These are phyloP conservation scores for Pomatostomus ruficeps DNA, from an alignment of 2,113 vertebrate species.

Conservation along the genomic window DNA sequence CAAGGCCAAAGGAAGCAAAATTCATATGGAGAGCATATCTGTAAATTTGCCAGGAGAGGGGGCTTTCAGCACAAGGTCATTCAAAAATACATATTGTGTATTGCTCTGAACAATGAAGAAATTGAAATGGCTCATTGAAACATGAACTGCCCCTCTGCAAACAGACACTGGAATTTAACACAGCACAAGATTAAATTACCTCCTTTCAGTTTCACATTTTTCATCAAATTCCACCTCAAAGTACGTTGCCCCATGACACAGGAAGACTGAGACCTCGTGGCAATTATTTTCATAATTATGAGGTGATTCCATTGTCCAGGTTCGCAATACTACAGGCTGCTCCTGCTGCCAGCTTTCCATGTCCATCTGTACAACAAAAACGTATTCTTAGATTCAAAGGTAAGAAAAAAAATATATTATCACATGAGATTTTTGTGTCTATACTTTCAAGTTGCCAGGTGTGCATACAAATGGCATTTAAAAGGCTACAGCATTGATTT, in stretches of 20 bases:
- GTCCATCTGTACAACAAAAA: slow-evolving; percentile 72
- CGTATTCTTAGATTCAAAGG: background rate
- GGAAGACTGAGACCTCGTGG: slow-evolving; percentile 88
- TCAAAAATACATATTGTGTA: background rate
- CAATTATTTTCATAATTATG: slow-evolving; percentile 97
- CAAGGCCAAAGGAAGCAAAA: background rate
- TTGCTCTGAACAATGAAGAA: background rate
- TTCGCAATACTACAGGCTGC: slow-evolving; percentile 88
- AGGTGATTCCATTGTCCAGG: slow-evolving; percentile 90
- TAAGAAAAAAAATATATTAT: background rate
- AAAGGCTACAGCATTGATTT: background rate
- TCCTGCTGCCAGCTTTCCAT: slow-evolving; percentile 88
- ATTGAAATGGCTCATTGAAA: background rate
- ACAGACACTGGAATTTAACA: background rate
- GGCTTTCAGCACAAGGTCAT: background rate
- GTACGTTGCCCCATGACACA: slow-evolving; percentile 89
- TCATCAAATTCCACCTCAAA: slow-evolving; percentile 98
- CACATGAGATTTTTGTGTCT: background rate
- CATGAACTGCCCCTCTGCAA: background rate
- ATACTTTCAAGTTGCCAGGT: background rate
- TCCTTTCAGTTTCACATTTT: slow-evolving; percentile 94
- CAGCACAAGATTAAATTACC: slow-evolving; percentile 67
- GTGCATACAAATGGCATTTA: background rate
- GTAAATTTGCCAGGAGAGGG: background rate
- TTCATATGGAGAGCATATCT: background rate